Evolutionary conservation across 2,113 vertebrate genomes (phyloP).

Genomic region (Epinephelus fuscoguttatus): DNA sequence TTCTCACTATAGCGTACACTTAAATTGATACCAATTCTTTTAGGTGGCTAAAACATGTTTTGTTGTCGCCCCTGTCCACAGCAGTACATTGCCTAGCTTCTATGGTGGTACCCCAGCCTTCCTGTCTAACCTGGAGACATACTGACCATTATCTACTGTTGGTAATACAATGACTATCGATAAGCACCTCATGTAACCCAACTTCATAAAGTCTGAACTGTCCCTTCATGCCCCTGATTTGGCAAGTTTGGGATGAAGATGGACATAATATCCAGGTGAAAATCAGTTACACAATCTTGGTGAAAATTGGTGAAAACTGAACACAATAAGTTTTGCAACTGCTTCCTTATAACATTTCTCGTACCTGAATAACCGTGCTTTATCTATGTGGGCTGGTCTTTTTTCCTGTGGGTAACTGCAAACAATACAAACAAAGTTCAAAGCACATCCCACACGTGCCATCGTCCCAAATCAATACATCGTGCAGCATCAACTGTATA

Average conservation of each 20-base stretch:
- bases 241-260: background rate
- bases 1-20: no score
- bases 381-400: conserved; percentile 92
- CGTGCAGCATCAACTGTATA: background rate
- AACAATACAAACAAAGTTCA: conserved; percentile 35
- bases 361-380: conserved; percentile 93
- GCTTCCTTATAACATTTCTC: background rate
- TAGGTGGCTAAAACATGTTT: no score
- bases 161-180: background rate
- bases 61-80: no score
- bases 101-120: no score
- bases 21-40: no score
- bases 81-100: no score
- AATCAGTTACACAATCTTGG: background rate
- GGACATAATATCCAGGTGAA: background rate
- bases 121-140: no score
- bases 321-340: background rate
- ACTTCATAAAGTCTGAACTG: background rate
- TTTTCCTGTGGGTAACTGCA: conserved; percentile 95
- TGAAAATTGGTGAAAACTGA: background rate
- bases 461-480: background rate
- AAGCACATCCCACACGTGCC: background rate
- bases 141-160: background rate
- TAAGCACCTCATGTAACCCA: background rate
- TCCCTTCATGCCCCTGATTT: background rate